Percentiles rank a stretch among this genome's conserved stretches.
These are phyloP conservation scores for Tachystola acroxantha DNA, from an alignment of 2,888 invertebrate species.

Conservation along the genomic window DNA sequence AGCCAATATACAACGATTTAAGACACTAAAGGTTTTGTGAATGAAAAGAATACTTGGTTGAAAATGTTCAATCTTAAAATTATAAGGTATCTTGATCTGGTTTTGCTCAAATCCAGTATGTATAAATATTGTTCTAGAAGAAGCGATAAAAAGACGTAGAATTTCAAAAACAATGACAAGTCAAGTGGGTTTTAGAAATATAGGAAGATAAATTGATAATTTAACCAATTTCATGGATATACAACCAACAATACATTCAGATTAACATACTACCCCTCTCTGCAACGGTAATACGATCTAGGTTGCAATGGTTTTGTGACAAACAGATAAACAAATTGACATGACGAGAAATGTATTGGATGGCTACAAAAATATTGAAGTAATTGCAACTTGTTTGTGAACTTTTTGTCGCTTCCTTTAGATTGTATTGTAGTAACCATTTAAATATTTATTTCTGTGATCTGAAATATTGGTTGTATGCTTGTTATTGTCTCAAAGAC, in stretches of 20 bases:
- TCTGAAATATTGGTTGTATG: slow-evolving; percentile 39
- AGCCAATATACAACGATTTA: slow-evolving; percentile 63
- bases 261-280: too few species aligned
- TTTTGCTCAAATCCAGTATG: slow-evolving; percentile 13
- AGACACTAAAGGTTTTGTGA: slow-evolving; percentile 24
- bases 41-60: not conserved
- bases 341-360: too few species aligned
- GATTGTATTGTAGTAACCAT: slow-evolving; percentile 10
- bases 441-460: slow-evolving; percentile 37
- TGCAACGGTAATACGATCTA: too few species aligned
- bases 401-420: not conserved
- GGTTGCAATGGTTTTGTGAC: too few species aligned
- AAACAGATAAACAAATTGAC: too few species aligned
- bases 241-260: too few species aligned
- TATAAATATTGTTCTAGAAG: not conserved
- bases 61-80: not conserved
- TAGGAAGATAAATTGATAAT: too few species aligned
- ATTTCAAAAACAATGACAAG: too few species aligned
- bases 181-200: too few species aligned
- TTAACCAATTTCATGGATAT: too few species aligned
- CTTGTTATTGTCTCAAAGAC: slow-evolving; percentile 25
- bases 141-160: not conserved
- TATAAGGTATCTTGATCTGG: not conserved
- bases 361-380: too few species aligned
- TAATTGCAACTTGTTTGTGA: too few species aligned